These are phyloP conservation scores for Apocheima hispidaria DNA, from an alignment of 2,888 invertebrate species.

Conservation along the genomic window DNA sequence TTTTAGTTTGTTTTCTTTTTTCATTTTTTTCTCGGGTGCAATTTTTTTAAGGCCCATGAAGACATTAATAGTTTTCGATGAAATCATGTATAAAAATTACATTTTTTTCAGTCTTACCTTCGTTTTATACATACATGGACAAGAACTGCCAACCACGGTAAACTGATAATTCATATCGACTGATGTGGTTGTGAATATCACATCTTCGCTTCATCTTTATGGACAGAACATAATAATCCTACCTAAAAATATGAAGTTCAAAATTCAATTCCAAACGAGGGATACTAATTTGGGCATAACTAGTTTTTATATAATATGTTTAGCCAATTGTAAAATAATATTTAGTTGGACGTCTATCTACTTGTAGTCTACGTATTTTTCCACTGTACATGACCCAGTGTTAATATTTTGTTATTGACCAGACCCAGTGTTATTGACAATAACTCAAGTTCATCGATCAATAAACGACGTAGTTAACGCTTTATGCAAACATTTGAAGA, in stretches of 20 bases:
- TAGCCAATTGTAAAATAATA: constrained; percentile 13
- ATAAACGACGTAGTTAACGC: constrained; percentile 16
- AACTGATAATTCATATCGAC: constrained; percentile 27
- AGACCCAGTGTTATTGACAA: too few species aligned
- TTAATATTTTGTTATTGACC: too few species aligned
- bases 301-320: too few species aligned
- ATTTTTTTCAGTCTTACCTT: constrained; percentile 79
- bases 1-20: neutral
- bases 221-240: constrained; percentile 23
- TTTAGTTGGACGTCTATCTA: constrained; percentile 31
- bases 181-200: constrained; percentile 27
- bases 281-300: neutral
- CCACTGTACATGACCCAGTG: constrained; percentile 14
- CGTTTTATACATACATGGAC: constrained; percentile 82
- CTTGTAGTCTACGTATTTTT: constrained; percentile 19
- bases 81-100: constrained; percentile 49
- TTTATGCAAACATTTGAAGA: constrained; percentile 16
- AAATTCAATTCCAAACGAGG: too few species aligned
- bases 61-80: constrained; percentile 25
- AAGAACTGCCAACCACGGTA: constrained; percentile 43
- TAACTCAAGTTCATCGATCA: constrained; percentile 27
- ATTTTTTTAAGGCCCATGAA: constrained; percentile 18
- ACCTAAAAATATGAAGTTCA: neutral
- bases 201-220: constrained; percentile 21
- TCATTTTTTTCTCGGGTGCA: neutral